phyloP scores from a whole-genome alignment of 2,797 vertebrate genomes.

The Pseudochromis fuscus region DNA sequence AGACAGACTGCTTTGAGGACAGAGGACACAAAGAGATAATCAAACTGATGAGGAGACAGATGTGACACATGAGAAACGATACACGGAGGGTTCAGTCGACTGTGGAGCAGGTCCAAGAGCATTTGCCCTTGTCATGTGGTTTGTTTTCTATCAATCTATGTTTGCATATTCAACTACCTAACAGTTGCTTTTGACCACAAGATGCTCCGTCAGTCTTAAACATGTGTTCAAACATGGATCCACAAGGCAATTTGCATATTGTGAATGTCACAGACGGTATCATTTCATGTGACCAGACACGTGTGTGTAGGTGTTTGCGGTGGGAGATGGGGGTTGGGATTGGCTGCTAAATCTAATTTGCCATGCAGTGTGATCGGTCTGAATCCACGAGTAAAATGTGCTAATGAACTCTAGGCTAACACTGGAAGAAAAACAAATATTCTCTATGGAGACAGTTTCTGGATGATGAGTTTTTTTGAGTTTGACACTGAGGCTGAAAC shows the following conservation, averaged over 20 bases:
- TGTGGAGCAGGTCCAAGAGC: constrained; percentile 39
- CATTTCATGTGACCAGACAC: constrained; percentile 21
- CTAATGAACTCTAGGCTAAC: constrained; percentile 59
- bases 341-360: constrained; percentile 59
- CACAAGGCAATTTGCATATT: constrained; percentile 7
- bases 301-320: constrained; percentile 13
- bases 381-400: constrained; percentile 54
- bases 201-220: not conserved
- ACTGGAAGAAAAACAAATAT: constrained; percentile 20
- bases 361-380: constrained; percentile 66
- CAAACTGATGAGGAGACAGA: constrained; percentile 49
- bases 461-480: constrained; percentile 6
- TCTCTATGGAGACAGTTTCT: constrained; percentile 13
- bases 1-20: constrained; percentile 37
- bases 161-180: not conserved
- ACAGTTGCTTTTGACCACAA: not conserved
- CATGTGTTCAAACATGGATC: not conserved
- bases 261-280: constrained; percentile 11
- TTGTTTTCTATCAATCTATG: constrained; percentile 17
- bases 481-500: constrained; percentile 1
- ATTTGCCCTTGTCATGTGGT: constrained; percentile 31
- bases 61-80: constrained; percentile 48
- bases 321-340: constrained; percentile 30
- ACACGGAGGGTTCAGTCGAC: constrained; percentile 51
- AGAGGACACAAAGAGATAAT: constrained; percentile 41